Evolutionary conservation across 2,113 vertebrate genomes (phyloP).

Genomic region (Salminus brasiliensis): DNA sequence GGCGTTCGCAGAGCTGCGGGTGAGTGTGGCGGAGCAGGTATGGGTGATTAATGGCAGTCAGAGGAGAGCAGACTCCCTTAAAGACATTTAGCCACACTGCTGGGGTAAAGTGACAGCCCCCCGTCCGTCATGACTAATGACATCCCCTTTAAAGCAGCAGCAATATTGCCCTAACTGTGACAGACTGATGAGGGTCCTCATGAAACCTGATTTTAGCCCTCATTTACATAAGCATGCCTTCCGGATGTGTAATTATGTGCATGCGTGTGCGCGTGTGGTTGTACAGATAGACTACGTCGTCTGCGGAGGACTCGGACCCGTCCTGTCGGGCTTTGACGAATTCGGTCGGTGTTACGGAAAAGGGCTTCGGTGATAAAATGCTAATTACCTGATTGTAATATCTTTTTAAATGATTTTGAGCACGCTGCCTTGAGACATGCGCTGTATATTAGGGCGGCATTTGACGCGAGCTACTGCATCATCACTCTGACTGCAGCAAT

Average conservation of each 20-base stretch:
- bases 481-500: not conserved
- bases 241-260: slow-evolving; percentile 51
- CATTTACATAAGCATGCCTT: slow-evolving; percentile 52
- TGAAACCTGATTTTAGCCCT: slow-evolving; percentile 52
- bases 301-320: slow-evolving; percentile 14
- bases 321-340: not conserved
- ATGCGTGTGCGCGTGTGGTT: slow-evolving; percentile 13
- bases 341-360: not conserved
- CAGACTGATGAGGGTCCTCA: slow-evolving; percentile 68
- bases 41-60: slow-evolving; percentile 76
- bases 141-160: slow-evolving; percentile 72
- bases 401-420: slow-evolving; percentile 16
- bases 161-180: slow-evolving; percentile 70
- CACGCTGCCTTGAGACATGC: slow-evolving; percentile 27
- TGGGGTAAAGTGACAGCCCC: slow-evolving; percentile 77
- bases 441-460: not conserved
- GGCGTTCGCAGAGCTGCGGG: slow-evolving; percentile 68
- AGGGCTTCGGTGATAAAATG: slow-evolving; percentile 22
- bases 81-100: slow-evolving; percentile 75
- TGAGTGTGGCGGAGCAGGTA: slow-evolving; percentile 61
- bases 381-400: slow-evolving; percentile 24
- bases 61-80: slow-evolving; percentile 63
- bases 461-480: not conserved
- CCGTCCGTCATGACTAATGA: slow-evolving; percentile 78
- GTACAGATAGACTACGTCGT: slow-evolving; percentile 31